Percentiles rank a stretch among this genome's conserved stretches.
Evolutionary conservation across 2,888 invertebrate genomes (phyloP).

Genomic region (Acanthosepion esculentum): DNA sequence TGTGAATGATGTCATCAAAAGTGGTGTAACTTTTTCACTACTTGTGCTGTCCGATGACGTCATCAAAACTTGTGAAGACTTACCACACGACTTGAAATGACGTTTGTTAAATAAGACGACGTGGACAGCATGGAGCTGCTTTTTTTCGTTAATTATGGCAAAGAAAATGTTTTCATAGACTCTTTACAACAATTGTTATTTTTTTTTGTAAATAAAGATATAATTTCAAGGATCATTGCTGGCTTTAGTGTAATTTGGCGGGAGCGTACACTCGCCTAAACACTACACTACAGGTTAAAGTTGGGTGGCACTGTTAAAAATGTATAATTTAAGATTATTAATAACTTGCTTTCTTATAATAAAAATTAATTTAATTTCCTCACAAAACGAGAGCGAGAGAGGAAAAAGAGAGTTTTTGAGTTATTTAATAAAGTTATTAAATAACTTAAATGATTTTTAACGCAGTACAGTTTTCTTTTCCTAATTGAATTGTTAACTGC

Average conservation of each 20-base stretch:
- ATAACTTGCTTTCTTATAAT: too few relatives aligned
- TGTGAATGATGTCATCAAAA: background rate
- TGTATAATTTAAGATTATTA: too few relatives aligned
- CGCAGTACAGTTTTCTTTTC: too few relatives aligned
- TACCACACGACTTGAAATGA: background rate
- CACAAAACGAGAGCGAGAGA: too few relatives aligned
- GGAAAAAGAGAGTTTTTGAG: too few relatives aligned
- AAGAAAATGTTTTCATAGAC: background rate
- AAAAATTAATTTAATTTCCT: too few relatives aligned
- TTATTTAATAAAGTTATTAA: too few relatives aligned
- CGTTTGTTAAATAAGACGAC: background rate
- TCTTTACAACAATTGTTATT: too few relatives aligned
- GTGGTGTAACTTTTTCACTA: background rate
- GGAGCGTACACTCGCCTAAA: background rate
- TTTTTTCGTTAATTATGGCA: background rate
- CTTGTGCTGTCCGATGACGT: background rate
- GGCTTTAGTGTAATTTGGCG: background rate
- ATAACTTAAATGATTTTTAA: too few relatives aligned
- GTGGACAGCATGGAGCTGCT: background rate
- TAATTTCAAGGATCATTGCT: background rate
- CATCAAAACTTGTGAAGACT: background rate
- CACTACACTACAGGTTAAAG: background rate
- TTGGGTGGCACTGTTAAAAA: background rate
- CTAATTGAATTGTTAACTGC: too few relatives aligned
- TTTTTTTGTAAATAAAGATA: too few relatives aligned